These are phyloP conservation scores for Phalacrocorax carbo DNA, from an alignment of 2,113 vertebrate genomes.

Conservation along the genomic window DNA sequence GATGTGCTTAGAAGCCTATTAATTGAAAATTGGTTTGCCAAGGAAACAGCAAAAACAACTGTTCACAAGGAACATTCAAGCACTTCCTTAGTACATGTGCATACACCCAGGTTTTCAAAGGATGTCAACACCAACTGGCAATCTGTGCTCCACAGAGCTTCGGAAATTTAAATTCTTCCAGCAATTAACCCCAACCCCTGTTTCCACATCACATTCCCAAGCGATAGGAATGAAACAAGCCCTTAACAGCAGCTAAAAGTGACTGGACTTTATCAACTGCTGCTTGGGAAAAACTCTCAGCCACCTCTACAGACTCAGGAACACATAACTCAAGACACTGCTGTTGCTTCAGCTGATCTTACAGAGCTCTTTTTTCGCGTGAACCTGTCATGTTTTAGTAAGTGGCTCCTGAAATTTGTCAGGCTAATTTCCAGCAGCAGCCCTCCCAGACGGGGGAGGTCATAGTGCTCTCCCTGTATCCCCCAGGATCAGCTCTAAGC, in stretches of 20 bases:
- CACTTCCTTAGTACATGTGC: background rate
- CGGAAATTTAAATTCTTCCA: background rate
- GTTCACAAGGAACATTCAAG: background rate
- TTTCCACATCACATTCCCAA: background rate
- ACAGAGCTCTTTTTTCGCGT: background rate
- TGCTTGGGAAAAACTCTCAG: background rate
- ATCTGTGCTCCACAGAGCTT: background rate
- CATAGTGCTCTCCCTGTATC: background rate
- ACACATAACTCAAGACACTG: accelerated
- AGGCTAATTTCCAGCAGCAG: background rate
- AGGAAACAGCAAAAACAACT: background rate
- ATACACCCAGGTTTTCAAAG: background rate
- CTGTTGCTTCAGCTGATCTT: background rate
- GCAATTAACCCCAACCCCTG: background rate
- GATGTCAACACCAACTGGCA: background rate
- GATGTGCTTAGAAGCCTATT: background rate
- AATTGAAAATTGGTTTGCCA: background rate
- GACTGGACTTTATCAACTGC: background rate
- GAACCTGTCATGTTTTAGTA: background rate
- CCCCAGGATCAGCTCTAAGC: background rate
- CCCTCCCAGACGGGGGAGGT: background rate
- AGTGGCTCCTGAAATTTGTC: background rate
- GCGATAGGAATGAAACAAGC: background rate
- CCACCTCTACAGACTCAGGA: background rate
- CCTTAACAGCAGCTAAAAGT: background rate